Conservation (phyloP, 2,888 invertebrate species). For the Lasius fuliginosus region DNA sequence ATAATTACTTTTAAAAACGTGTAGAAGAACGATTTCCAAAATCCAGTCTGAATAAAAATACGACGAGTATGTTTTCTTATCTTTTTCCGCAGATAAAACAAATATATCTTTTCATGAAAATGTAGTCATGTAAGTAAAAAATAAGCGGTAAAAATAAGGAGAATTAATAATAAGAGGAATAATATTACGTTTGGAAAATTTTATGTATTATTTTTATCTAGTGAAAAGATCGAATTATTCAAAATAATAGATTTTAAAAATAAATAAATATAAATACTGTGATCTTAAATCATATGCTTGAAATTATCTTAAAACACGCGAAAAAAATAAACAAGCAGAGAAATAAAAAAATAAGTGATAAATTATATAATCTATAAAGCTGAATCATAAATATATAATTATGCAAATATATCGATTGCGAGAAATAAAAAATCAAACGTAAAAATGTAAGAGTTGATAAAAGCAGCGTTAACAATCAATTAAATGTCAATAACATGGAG, state of each 20-base stretch:
- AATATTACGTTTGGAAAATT: neutral
- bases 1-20: neutral
- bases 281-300: neutral
- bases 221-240: neutral
- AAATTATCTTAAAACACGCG: constrained; percentile 5
- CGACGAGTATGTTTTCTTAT: neutral
- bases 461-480: neutral
- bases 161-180: neutral
- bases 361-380: neutral
- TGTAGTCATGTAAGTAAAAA: neutral
- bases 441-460: neutral
- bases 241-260: neutral
- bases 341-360: neutral
- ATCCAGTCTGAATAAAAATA: neutral
- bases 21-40: neutral
- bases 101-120: neutral
- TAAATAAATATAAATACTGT: neutral
- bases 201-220: neutral
- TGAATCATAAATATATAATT: neutral
- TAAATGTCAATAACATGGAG: constrained; percentile 14
- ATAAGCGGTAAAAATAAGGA: neutral
- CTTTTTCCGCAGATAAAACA: neutral
- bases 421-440: neutral
- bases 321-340: neutral
- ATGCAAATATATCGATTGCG: too few species aligned